These are phyloP conservation scores for Hemitrygon akajei DNA, from an alignment of 2,797 vertebrate genomes.

Conservation along the genomic window DNA sequence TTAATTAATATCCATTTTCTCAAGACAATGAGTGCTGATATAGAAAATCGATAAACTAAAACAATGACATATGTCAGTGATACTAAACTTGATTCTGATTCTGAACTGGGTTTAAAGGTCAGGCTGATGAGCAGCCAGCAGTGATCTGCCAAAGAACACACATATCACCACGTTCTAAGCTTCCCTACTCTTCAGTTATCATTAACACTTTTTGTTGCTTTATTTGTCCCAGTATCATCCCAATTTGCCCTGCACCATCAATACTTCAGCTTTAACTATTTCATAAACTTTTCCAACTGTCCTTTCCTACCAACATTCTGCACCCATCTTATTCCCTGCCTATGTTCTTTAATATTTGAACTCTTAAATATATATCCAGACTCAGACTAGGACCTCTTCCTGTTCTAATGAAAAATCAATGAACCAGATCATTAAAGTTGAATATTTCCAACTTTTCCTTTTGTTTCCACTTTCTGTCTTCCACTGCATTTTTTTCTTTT, in stretches of 20 bases:
- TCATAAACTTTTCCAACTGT: no score
- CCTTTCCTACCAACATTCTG: neutral
- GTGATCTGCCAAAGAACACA: neutral
- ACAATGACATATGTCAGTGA: no score
- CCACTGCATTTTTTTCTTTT: neutral
- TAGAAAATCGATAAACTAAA: neutral
- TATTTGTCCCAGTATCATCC: neutral
- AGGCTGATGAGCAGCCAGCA: neutral
- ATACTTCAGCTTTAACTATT: neutral
- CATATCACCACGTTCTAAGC: neutral
- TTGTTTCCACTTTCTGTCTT: neutral
- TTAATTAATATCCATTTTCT: neutral
- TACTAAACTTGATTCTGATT: no score
- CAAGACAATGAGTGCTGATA: neutral
- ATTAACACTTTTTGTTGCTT: neutral
- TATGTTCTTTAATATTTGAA: neutral
- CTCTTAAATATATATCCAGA: no score
- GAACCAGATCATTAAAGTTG: neutral
- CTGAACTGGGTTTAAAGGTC: neutral
- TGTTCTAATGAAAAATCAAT: neutral
- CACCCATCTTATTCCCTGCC: neutral
- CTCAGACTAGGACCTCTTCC: neutral
- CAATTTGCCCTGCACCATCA: neutral
- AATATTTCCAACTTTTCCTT: neutral
- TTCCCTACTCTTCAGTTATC: neutral